These are phyloP conservation scores for Palythoa grandiflora DNA, from an alignment of 92 coral and sea anemone genomes.

Conservation along the genomic window DNA sequence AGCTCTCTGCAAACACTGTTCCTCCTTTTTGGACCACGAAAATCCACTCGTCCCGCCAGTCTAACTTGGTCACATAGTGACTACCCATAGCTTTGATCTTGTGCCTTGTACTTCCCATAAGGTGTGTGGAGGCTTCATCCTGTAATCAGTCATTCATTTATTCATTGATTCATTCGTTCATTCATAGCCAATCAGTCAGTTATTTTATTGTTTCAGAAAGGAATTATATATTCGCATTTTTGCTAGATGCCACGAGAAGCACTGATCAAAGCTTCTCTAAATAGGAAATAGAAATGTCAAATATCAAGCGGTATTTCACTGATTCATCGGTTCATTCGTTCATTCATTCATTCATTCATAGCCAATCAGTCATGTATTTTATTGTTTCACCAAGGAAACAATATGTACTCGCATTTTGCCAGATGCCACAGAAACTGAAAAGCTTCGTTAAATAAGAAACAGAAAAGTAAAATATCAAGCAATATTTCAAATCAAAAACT, in stretches of 20 bases:
- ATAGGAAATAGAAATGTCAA: too few species aligned
- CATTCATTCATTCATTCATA: neutral
- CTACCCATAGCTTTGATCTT: conserved; percentile 74
- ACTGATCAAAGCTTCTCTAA: neutral
- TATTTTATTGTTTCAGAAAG: neutral
- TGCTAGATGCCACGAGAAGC: neutral
- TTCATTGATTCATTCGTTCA: neutral
- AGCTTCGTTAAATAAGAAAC: too few species aligned
- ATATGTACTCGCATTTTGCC: neutral
- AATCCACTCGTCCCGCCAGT: conserved; percentile 86
- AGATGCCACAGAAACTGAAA: neutral
- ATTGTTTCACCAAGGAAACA: neutral
- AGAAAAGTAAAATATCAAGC: too few species aligned
- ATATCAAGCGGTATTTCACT: too few species aligned
- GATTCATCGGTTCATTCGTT: neutral
- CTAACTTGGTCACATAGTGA: conserved; percentile 56
- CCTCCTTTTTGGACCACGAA: conserved; percentile 74
- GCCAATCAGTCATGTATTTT: neutral
- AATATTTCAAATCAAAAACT: too few species aligned
- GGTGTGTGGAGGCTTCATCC: conserved; percentile 76
- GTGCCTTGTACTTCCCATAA: conserved; percentile 57
- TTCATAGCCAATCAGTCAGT: neutral
- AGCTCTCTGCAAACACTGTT: conserved; percentile 66
- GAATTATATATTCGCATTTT: neutral
- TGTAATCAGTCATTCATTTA: neutral